These are phyloP conservation scores for Ochropleura plecta DNA, from an alignment of 2,888 invertebrate species.

Conservation along the genomic window DNA sequence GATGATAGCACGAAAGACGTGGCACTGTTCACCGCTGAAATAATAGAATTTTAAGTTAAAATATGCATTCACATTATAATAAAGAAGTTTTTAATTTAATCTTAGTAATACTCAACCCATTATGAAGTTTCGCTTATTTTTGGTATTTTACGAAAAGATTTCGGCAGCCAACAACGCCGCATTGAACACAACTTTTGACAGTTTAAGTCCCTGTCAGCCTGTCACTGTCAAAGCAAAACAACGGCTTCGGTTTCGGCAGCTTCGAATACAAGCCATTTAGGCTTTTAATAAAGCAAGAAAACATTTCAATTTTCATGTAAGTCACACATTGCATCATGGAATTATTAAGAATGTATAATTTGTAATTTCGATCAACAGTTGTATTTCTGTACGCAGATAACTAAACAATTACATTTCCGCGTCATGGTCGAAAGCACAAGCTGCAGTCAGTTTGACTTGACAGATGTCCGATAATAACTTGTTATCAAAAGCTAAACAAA, in stretches of 20 bases:
- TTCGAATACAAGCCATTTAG: conserved; percentile 22
- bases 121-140: conserved; percentile 26
- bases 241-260: neutral
- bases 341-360: neutral
- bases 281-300: neutral
- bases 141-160: conserved; percentile 15
- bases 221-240: neutral
- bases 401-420: neutral
- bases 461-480: conserved; percentile 13
- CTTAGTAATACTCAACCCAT: conserved; percentile 63
- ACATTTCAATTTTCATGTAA: neutral
- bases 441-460: conserved; percentile 15
- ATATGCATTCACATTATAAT: neutral
- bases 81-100: neutral
- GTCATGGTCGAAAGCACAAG: neutral
- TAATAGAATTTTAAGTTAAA: conserved; percentile 63
- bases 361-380: neutral
- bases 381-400: neutral
- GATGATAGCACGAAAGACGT: conserved; percentile 95
- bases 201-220: neutral
- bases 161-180: conserved; percentile 41
- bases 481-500: conserved; percentile 35
- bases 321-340: neutral
- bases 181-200: conserved; percentile 48
- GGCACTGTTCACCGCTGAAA: conserved; percentile 93